These are phyloP conservation scores for Sesamia nonagrioides DNA, from an alignment of 1,140 invertebrate species.

Conservation along the genomic window DNA sequence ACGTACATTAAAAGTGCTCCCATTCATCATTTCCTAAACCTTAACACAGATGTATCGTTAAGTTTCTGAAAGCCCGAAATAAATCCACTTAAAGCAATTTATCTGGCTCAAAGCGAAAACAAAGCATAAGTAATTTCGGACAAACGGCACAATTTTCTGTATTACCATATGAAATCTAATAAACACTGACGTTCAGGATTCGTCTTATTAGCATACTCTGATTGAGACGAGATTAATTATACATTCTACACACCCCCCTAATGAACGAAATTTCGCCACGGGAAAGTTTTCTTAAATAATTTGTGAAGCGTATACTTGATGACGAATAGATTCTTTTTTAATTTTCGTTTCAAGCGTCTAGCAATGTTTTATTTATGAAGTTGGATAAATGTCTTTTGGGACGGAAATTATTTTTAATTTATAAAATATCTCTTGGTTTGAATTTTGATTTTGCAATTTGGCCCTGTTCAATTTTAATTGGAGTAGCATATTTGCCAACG, in stretches of 20 bases:
- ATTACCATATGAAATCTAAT: conserved; percentile 45
- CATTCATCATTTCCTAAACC: not conserved
- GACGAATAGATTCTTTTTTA: not conserved
- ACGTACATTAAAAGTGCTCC: not conserved
- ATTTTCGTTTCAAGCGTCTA: not conserved
- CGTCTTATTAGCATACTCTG: conserved; percentile 29
- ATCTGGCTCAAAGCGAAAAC: not conserved
- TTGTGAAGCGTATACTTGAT: not conserved
- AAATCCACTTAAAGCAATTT: not conserved
- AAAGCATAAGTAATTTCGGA: conserved; percentile 12
- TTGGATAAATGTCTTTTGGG: not conserved
- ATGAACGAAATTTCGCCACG: conserved; percentile 19
- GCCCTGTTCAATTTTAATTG: too few relatives aligned
- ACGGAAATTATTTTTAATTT: not conserved
- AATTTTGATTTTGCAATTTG: too few relatives aligned
- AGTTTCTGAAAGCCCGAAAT: not conserved
- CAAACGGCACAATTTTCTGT: not conserved
- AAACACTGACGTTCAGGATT: not conserved
- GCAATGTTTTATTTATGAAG: not conserved
- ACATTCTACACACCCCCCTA: conserved; percentile 25
- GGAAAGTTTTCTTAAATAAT: conserved; percentile 7
- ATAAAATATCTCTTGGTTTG: not conserved
- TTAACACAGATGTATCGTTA: not conserved
- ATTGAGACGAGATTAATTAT: conserved; percentile 42
- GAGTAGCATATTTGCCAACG: too few relatives aligned